Conservation (phyloP, 2,797 vertebrate genomes). For the Chaenodraco wilsoni region DNA sequence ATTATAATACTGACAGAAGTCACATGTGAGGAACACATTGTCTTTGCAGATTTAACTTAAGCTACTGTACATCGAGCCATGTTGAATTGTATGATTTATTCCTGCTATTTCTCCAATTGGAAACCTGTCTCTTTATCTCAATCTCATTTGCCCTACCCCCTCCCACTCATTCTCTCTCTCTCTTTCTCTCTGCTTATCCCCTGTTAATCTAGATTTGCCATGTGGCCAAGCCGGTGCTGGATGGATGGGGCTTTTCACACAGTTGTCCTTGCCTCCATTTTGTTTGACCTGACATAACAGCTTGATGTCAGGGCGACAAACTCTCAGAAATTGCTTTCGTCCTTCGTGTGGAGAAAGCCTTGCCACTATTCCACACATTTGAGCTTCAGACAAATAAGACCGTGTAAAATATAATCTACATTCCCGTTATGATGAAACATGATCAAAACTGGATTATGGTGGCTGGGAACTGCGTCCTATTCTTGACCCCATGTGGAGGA, state of each 20-base stretch:
- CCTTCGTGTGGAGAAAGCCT: conserved; percentile 27
- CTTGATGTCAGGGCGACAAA: conserved; percentile 61
- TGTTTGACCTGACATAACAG: conserved; percentile 73
- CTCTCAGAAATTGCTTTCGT: conserved; percentile 60
- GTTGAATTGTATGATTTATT: conserved; percentile 12
- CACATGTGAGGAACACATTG: conserved; percentile 24
- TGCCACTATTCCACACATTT: conserved; percentile 34
- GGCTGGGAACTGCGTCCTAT: conserved; percentile 35
- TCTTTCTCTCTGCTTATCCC: conserved; percentile 60
- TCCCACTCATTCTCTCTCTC: conserved; percentile 5
- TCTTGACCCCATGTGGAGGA: conserved; percentile 44
- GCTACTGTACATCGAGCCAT: conserved; percentile 9
- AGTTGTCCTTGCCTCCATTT: conserved; percentile 76
- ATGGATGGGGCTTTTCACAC: conserved; percentile 62
- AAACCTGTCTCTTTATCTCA: conserved; percentile 47
- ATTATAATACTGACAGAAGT: conserved; percentile 23
- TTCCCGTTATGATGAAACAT: conserved; percentile 18
- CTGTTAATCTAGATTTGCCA: conserved; percentile 82
- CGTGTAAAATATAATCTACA: not conserved
- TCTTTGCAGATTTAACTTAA: not conserved
- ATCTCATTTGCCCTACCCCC: conserved; percentile 48
- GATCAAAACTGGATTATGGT: conserved; percentile 20
- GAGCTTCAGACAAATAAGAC: conserved; percentile 1
- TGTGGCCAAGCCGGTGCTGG: conserved; percentile 70
- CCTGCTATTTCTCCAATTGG: conserved; percentile 15